phyloP scores from a whole-genome alignment of 1,140 invertebrate genomes.

The Muscidifurax raptorellus region DNA sequence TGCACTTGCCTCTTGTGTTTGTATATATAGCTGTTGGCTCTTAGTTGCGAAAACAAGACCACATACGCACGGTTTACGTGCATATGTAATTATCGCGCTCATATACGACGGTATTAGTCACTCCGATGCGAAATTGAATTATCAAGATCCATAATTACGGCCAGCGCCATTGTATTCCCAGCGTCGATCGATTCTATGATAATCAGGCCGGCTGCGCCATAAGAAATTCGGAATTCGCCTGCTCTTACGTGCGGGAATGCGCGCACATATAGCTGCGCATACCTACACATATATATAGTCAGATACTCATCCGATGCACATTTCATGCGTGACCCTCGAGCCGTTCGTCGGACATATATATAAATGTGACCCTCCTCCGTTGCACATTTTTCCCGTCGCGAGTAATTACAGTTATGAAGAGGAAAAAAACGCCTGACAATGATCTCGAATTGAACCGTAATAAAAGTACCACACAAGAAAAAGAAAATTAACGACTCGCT shows the following conservation, averaged over 20 bases:
- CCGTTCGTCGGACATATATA: neutral
- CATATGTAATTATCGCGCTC: neutral
- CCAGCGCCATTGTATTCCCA: neutral
- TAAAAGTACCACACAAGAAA: neutral
- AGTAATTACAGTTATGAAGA: neutral
- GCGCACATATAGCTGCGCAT: neutral
- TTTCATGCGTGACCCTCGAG: neutral
- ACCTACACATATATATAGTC: neutral
- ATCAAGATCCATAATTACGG: neutral
- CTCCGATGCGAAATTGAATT: neutral
- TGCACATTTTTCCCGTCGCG: too few species aligned
- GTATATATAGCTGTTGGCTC: too few species aligned
- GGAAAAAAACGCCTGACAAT: neutral
- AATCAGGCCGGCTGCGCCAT: neutral
- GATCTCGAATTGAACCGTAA: too few species aligned
- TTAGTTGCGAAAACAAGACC: too few species aligned
- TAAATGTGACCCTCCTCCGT: neutral
- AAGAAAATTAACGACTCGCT: too few species aligned
- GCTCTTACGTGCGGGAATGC: neutral
- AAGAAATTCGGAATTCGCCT: conserved; percentile 5
- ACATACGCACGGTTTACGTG: neutral
- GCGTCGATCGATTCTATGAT: neutral
- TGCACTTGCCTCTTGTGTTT: neutral
- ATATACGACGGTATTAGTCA: neutral
- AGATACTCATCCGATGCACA: neutral